These are phyloP conservation scores for Siniperca scherzeri DNA, from an alignment of 2,797 vertebrate genomes.

Conservation along the genomic window DNA sequence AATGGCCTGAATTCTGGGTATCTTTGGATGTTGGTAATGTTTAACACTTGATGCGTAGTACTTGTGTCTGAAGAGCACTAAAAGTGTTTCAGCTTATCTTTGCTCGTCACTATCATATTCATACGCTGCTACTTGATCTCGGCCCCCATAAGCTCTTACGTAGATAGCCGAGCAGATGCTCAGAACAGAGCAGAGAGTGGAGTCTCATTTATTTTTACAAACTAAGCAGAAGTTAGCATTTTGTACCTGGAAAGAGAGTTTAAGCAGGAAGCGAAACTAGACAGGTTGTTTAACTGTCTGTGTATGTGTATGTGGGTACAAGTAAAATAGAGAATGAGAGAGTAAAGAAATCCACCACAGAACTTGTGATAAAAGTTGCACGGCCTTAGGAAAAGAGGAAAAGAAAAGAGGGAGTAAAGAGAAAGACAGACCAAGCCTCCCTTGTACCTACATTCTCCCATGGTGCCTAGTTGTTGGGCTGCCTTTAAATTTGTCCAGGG, in stretches of 20 bases:
- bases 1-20: neutral
- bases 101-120: slow-evolving; percentile 30
- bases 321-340: slow-evolving; percentile 9
- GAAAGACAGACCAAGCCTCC: slow-evolving; percentile 43
- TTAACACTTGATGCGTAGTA: slow-evolving; percentile 20
- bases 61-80: slow-evolving; percentile 55
- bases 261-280: slow-evolving; percentile 4
- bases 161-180: slow-evolving; percentile 39
- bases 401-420: slow-evolving; percentile 27
- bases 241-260: slow-evolving; percentile 5
- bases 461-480: slow-evolving; percentile 74
- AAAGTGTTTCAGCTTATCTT: slow-evolving; percentile 34
- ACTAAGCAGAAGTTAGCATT: slow-evolving; percentile 12
- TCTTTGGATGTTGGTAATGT: slow-evolving; percentile 18
- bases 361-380: slow-evolving; percentile 34
- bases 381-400: slow-evolving; percentile 3
- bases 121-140: slow-evolving; percentile 53
- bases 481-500: slow-evolving; percentile 86
- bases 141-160: slow-evolving; percentile 36
- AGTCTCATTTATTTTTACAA: slow-evolving; percentile 11
- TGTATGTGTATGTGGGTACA: neutral
- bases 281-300: neutral
- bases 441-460: slow-evolving; percentile 66
- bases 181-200: neutral
- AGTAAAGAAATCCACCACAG: neutral